Evolutionary conservation across 2,113 vertebrate genomes (phyloP).

Genomic region (Bungarus multicinctus): DNA sequence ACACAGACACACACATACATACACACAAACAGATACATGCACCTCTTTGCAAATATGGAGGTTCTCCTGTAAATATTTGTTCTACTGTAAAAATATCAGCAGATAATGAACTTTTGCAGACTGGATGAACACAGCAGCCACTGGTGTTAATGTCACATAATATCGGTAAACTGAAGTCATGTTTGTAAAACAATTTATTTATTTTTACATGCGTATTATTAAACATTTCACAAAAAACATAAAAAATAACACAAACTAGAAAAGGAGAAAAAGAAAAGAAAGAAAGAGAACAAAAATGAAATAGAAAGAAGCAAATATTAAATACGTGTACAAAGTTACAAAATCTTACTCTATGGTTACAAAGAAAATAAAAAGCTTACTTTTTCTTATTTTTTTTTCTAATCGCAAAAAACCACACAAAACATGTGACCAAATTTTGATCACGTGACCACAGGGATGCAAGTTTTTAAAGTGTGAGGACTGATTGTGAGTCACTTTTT

Average conservation of each 20-base stretch:
- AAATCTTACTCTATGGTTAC: neutral
- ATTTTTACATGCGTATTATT: neutral
- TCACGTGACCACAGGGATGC: neutral
- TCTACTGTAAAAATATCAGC: neutral
- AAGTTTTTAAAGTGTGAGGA: neutral
- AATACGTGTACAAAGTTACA: neutral
- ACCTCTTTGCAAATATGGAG: neutral
- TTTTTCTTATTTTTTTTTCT: neutral
- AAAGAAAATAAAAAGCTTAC: neutral
- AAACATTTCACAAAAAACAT: neutral
- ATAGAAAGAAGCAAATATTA: neutral
- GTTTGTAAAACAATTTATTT: neutral
- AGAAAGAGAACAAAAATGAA: neutral
- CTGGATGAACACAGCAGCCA: neutral
- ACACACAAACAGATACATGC: neutral
- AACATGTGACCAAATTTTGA: neutral
- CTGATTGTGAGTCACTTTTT: neutral
- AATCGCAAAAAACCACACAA: neutral
- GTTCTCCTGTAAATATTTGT: neutral
- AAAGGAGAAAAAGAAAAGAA: neutral
- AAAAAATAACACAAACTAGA: neutral
- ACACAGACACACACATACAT: neutral
- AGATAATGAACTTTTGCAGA: neutral
- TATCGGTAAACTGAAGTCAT: neutral
- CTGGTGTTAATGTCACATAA: neutral